Percentiles rank a stretch among this genome's conserved stretches.
Evolutionary conservation across 2,797 vertebrate species (phyloP).

Genomic region (Gila robusta): DNA sequence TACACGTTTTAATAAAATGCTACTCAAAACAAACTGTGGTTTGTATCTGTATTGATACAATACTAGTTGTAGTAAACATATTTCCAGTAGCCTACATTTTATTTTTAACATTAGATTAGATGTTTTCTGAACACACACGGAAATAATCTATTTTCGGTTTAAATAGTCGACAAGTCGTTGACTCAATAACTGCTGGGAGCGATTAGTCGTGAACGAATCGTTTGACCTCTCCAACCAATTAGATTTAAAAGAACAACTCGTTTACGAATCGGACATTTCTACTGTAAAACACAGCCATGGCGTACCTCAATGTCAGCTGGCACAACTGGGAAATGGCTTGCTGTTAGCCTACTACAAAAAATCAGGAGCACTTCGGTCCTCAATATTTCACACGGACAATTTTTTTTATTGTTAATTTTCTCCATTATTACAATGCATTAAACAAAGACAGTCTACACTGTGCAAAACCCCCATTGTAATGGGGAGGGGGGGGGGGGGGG

Average conservation of each 20-base stretch:
- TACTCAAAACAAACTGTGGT: conserved; percentile 1
- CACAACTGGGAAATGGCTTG: neutral
- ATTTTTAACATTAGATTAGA: neutral
- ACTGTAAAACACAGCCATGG: neutral
- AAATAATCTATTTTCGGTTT: neutral
- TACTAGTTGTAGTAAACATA: too few relatives aligned
- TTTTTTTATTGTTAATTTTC: neutral
- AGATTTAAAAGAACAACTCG: neutral
- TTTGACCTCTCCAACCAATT: neutral
- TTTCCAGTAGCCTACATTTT: neutral
- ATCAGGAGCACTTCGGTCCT: neutral
- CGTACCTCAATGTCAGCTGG: neutral
- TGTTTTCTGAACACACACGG: neutral
- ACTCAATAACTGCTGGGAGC: neutral
- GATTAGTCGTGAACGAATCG: neutral
- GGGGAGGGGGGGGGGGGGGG: too few relatives aligned
- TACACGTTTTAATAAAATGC: neutral
- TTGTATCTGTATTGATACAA: neutral
- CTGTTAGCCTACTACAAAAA: neutral
- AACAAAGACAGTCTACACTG: neutral
- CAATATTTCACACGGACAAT: too few relatives aligned
- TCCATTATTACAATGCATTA: neutral
- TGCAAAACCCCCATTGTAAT: neutral
- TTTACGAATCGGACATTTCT: neutral
- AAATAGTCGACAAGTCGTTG: neutral